These are phyloP conservation scores for Cotesia vestalis DNA, from an alignment of 1,140 invertebrate species.

Conservation along the genomic window DNA sequence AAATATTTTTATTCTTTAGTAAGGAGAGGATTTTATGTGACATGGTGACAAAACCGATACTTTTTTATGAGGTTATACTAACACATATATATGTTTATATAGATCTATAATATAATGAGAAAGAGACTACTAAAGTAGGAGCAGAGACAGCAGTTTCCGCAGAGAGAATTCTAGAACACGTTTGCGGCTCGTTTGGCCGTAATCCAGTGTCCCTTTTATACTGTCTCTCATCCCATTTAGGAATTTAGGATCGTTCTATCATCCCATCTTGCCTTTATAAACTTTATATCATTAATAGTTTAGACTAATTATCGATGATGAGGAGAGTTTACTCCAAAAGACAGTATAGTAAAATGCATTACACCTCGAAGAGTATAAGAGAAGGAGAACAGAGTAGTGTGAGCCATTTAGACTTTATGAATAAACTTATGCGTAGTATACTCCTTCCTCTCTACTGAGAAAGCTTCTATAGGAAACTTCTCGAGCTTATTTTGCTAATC, in stretches of 20 bases:
- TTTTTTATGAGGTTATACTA: no score
- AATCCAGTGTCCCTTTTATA: slow-evolving; percentile 36
- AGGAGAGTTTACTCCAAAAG: no score
- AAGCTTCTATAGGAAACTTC: slow-evolving; percentile 29
- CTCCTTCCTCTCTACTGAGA: not conserved
- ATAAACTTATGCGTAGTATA: slow-evolving; percentile 20
- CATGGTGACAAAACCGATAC: slow-evolving; percentile 14
- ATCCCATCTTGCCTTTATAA: not conserved
- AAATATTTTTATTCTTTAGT: not conserved
- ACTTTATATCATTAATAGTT: not conserved
- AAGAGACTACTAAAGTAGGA: not conserved
- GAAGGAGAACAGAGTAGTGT: no score
- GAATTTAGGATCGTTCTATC: not conserved
- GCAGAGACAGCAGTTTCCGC: slow-evolving; percentile 30
- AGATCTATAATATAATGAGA: no score
- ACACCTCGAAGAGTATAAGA: no score
- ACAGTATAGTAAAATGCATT: no score
- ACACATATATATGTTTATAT: no score
- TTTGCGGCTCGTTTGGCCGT: slow-evolving; percentile 46
- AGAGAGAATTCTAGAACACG: slow-evolving; percentile 39
- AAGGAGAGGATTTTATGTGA: not conserved
- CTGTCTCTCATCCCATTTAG: slow-evolving; percentile 1
- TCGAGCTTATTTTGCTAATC: slow-evolving; percentile 34
- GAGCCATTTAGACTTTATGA: slow-evolving; percentile 18
- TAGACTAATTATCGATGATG: not conserved